A percentile compares a stretch with the other conserved stretches of the same genome.
phyloP scores from a whole-genome alignment of 2,888 invertebrate genomes.

The Cheilosia scutellata region DNA sequence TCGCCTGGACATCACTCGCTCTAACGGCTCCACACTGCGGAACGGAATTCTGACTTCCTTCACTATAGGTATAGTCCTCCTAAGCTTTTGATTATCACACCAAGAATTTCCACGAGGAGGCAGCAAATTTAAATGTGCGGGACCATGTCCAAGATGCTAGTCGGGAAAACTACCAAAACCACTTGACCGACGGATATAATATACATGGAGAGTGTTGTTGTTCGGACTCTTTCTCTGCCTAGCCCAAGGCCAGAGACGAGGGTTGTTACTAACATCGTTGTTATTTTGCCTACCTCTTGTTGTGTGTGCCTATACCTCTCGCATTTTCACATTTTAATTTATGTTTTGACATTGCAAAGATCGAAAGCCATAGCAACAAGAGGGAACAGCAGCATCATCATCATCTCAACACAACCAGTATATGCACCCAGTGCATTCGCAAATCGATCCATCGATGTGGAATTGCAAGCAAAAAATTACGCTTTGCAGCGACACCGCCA shows the following conservation, averaged over 20 bases:
- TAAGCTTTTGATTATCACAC: slow-evolving; percentile 72
- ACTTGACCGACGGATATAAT: slow-evolving; percentile 28
- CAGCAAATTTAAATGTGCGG: slow-evolving; percentile 71
- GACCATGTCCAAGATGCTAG: slow-evolving; percentile 67
- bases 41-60: slow-evolving; percentile 48
- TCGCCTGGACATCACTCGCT: slow-evolving; percentile 54
- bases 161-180: slow-evolving; percentile 51
- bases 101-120: slow-evolving; percentile 68
- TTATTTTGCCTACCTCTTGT: slow-evolving; percentile 49
- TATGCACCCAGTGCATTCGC: slow-evolving; percentile 58
- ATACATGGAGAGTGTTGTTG: neutral
- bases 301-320: slow-evolving; percentile 46
- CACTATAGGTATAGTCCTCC: slow-evolving; percentile 49
- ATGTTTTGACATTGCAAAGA: slow-evolving; percentile 75
- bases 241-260: slow-evolving; percentile 22
- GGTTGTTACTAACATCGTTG: slow-evolving; percentile 47
- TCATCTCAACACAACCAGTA: slow-evolving; percentile 55
- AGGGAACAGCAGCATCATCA: slow-evolving; percentile 51
- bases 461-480: slow-evolving; percentile 28
- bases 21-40: slow-evolving; percentile 68
- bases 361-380: slow-evolving; percentile 63
- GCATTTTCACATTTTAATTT: slow-evolving; percentile 75
- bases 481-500: slow-evolving; percentile 49
- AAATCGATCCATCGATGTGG: slow-evolving; percentile 62
- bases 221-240: slow-evolving; percentile 10